phyloP scores from a whole-genome alignment of 2,113 vertebrate species.

The Dascyllus trimaculatus region DNA sequence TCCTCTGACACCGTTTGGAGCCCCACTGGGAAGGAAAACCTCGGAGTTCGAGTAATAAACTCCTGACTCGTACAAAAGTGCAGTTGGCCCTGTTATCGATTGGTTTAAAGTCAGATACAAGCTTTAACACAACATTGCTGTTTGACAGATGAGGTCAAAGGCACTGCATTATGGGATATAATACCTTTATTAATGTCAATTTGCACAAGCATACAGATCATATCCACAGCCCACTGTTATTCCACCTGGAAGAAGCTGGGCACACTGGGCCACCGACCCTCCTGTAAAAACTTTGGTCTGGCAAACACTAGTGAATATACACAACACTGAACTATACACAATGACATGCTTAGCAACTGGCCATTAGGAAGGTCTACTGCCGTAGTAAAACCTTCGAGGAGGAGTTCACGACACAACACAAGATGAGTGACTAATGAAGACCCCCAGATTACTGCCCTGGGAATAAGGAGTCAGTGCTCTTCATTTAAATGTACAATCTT shows the following conservation, averaged over 20 bases:
- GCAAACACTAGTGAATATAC: conserved; percentile 69
- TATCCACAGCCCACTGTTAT: conserved; percentile 51
- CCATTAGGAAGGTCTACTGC: conserved; percentile 56
- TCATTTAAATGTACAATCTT: conserved; percentile 32
- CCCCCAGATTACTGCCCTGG: conserved; percentile 32
- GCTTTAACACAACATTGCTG: too few relatives aligned
- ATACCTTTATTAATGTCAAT: conserved; percentile 90
- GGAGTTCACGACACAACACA: conserved; percentile 66
- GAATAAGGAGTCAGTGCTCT: conserved; percentile 32
- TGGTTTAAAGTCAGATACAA: too few relatives aligned
- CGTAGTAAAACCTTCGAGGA: conserved; percentile 53
- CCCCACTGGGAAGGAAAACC: too few relatives aligned
- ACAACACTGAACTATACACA: conserved; percentile 70
- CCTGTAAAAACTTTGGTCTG: conserved; percentile 81
- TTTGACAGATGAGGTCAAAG: neutral
- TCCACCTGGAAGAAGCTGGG: conserved; percentile 70
- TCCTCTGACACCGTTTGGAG: too few relatives aligned
- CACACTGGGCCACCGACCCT: conserved; percentile 56
- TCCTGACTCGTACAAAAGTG: too few relatives aligned
- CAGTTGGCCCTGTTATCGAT: too few relatives aligned
- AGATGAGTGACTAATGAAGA: conserved; percentile 47
- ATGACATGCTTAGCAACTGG: conserved; percentile 83
- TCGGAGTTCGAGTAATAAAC: too few relatives aligned
- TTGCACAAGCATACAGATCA: conserved; percentile 82
- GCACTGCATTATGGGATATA: conserved; percentile 44